These are phyloP conservation scores for Leptoclinus maculatus DNA, from an alignment of 2,797 vertebrate species.

Conservation along the genomic window DNA sequence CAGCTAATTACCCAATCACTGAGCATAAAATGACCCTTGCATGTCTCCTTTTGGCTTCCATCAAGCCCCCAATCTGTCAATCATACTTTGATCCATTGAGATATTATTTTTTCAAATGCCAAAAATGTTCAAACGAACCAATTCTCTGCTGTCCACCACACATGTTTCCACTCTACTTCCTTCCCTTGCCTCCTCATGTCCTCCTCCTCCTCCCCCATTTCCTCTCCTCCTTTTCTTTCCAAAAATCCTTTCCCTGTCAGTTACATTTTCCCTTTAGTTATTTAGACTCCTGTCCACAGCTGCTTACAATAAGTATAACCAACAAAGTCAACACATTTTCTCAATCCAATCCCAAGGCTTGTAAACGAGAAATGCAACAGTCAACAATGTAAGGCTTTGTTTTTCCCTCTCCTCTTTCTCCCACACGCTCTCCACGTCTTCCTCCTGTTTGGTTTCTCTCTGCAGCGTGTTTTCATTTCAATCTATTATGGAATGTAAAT, in stretches of 20 bases:
- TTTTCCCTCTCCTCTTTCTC: slow-evolving; percentile 28
- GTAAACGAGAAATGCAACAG: slow-evolving; percentile 57
- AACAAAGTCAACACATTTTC: slow-evolving; percentile 57
- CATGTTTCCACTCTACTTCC: neutral
- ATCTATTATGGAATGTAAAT: slow-evolving; percentile 64
- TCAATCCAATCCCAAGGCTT: slow-evolving; percentile 55
- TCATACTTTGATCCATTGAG: slow-evolving; percentile 1
- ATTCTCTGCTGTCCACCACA: neutral
- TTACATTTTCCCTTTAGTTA: slow-evolving; percentile 46
- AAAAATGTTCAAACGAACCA: neutral
- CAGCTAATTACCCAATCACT: slow-evolving; percentile 2
- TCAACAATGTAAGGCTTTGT: slow-evolving; percentile 69
- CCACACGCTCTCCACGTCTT: slow-evolving; percentile 31
- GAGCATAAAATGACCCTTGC: neutral
- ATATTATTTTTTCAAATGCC: slow-evolving; percentile 1
- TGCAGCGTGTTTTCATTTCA: slow-evolving; percentile 56
- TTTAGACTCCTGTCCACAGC: slow-evolving; percentile 54
- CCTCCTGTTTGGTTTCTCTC: slow-evolving; percentile 11
- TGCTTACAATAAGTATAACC: slow-evolving; percentile 64
- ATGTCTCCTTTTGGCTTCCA: neutral
- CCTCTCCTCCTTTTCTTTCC: slow-evolving; percentile 6
- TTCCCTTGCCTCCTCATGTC: neutral
- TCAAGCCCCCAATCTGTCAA: neutral
- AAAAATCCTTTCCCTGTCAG: slow-evolving; percentile 15
- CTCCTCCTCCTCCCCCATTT: neutral